Percentiles rank a stretch among this genome's conserved stretches.
Evolutionary conservation across 2,888 invertebrate species (phyloP).

Genomic region (Drosophila nr. fundita): DNA sequence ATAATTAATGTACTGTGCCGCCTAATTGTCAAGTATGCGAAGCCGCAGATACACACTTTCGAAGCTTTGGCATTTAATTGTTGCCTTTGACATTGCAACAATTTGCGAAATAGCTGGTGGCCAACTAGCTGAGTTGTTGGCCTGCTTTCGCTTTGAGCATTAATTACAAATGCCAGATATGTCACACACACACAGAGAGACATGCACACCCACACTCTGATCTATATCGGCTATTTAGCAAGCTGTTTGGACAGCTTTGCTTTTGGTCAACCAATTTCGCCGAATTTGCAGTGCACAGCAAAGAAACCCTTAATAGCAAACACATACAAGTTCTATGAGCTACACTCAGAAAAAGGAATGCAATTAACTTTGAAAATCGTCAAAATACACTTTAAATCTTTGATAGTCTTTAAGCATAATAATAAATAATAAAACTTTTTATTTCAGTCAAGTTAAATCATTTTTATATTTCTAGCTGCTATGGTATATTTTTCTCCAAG

Average conservation of each 20-base stretch:
- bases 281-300: background rate
- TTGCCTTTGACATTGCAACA: slow-evolving; percentile 74
- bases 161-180: slow-evolving; percentile 68
- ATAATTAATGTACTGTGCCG: slow-evolving; percentile 68
- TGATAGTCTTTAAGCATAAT: too few relatives aligned
- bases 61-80: slow-evolving; percentile 52
- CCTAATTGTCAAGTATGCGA: slow-evolving; percentile 74
- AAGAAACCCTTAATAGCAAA: background rate
- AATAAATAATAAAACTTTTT: background rate
- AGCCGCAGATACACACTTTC: slow-evolving; percentile 48
- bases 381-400: background rate
- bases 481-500: background rate
- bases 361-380: background rate
- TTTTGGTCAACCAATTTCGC: slow-evolving; percentile 3
- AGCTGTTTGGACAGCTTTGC: slow-evolving; percentile 6
- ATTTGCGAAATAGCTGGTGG: slow-evolving; percentile 37
- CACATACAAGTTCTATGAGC: background rate
- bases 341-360: background rate
- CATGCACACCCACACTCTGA: slow-evolving; percentile 18
- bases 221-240: slow-evolving; percentile 27
- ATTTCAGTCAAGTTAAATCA: background rate
- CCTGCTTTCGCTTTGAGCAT: slow-evolving; percentile 19
- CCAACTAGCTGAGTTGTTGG: slow-evolving; percentile 9
- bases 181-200: slow-evolving; percentile 4
- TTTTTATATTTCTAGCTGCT: background rate